A percentile compares a stretch with the other conserved stretches of the same genome.
Conservation (phyloP, 1,140 invertebrate species). For the Helicoverpa armigera region DNA sequence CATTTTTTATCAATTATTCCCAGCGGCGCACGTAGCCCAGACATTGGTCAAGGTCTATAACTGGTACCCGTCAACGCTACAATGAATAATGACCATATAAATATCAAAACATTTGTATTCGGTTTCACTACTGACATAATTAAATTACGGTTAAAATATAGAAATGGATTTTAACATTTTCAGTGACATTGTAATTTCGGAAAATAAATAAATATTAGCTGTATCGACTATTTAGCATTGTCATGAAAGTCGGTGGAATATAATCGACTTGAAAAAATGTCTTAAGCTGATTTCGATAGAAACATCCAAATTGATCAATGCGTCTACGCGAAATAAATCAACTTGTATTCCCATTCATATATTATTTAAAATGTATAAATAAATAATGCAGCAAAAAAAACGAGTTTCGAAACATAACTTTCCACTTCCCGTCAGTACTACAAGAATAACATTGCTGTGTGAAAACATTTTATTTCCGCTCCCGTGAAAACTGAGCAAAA, state of each 20-base stretch:
- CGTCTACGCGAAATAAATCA: too few relatives aligned
- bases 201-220: too few relatives aligned
- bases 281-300: too few relatives aligned
- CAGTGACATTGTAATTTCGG: too few relatives aligned
- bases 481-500: slow-evolving; percentile 5
- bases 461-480: slow-evolving; percentile 31
- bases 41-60: slow-evolving; percentile 10
- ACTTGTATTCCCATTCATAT: too few relatives aligned
- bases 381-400: too few relatives aligned
- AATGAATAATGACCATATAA: slow-evolving; percentile 41
- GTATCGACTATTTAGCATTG: too few relatives aligned
- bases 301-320: too few relatives aligned
- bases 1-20: slow-evolving; percentile 16
- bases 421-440: not conserved
- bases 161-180: too few relatives aligned
- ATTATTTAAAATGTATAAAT: not conserved
- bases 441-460: not conserved
- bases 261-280: too few relatives aligned
- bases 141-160: not conserved
- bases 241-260: too few relatives aligned
- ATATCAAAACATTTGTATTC: slow-evolving; percentile 26
- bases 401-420: not conserved
- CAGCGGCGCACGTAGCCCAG: not conserved
- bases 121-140: slow-evolving; percentile 21
- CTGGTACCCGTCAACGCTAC: slow-evolving; percentile 24